Percentiles rank a stretch among this genome's conserved stretches.
phyloP scores from a whole-genome alignment of 2,797 vertebrate genomes.

The Cottoperca gobio region DNA sequence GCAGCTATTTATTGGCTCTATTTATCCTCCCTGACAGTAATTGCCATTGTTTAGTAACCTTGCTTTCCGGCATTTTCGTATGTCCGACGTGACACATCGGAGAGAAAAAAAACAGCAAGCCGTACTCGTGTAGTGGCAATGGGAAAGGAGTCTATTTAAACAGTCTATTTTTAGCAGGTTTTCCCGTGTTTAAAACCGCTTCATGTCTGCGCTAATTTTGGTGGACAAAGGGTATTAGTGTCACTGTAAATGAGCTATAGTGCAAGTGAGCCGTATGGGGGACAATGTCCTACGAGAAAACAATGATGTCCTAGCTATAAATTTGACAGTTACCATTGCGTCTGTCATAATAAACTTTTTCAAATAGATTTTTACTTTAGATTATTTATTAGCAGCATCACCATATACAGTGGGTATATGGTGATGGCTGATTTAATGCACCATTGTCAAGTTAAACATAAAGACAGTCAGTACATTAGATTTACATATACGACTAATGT shows the following conservation, averaged over 20 bases:
- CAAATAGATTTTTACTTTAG: background rate
- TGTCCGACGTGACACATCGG: too few species aligned
- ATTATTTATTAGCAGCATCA: background rate
- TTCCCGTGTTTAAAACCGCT: too few species aligned
- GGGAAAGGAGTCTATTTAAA: too few species aligned
- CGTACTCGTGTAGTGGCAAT: too few species aligned
- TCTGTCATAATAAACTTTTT: background rate
- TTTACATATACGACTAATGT: background rate
- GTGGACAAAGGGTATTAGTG: too few species aligned
- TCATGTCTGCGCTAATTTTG: too few species aligned
- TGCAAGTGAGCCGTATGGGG: background rate
- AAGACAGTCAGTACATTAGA: fast-evolving
- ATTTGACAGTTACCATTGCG: background rate
- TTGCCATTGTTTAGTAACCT: background rate
- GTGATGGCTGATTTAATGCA: too few species aligned
- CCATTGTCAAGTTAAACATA: background rate
- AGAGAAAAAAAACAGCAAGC: too few species aligned
- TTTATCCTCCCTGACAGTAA: too few species aligned
- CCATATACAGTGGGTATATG: too few species aligned
- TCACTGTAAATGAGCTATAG: too few species aligned
- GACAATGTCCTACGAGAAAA: background rate
- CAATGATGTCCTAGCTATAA: background rate
- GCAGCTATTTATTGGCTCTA: background rate
- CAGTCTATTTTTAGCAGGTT: too few species aligned
- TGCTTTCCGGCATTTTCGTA: background rate